Evolutionary conservation across 1,140 invertebrate species (phyloP), one percentile per base, ranked within the genome.

Genomic region (Eriocheir sinensis): DNA sequence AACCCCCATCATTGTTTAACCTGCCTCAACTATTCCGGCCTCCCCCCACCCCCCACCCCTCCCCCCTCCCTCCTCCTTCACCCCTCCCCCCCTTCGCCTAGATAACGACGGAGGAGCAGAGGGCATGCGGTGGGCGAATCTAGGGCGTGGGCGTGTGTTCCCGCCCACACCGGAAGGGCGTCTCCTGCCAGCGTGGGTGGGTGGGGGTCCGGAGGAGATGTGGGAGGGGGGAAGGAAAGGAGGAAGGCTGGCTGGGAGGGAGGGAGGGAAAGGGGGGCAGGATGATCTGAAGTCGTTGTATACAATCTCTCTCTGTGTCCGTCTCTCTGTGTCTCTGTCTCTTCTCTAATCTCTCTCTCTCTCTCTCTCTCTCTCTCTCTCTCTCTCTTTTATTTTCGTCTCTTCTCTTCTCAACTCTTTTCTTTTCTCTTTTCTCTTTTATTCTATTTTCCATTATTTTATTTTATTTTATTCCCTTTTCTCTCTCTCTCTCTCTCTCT

Each of bases 81-180:
- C 72, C 30, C 72, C 21, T 17, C 38, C 81, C 38, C 81, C 15
- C 30, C 38, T 30, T n/a, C 12, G 12, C 83, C 38, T n/a, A n/a
- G n/a, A n/a, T n/a, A n/a, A n/a, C n/a, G 30, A 44, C 85, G 40
- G 80, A 92, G 91, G 91, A 44, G 83, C 36, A 41, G 83, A 48
- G 91, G 91, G 92, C 86, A 93, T 34, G 44, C 81, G 81, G 12
- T 88, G 81, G 81, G 44, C 92, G 92, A 38, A 93, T 93, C 41
- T n/a, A 93, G 92, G 92, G 92, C 92, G 92, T 93, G 92, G 92
- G 92, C 92, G 92, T 86, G 92, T 48, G 92, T 93, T 93, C 53
- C 92, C 81, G 60, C 91, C 81, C 92, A 88, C 92, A 93, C 91
- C 91, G 91, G 91, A 93, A 86, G 92, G 92, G 83, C 81, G 92